Base-by-base conservation (phyloP, 2,113 vertebrate genomes). In the Nerophis lumbriciformis region DNA sequence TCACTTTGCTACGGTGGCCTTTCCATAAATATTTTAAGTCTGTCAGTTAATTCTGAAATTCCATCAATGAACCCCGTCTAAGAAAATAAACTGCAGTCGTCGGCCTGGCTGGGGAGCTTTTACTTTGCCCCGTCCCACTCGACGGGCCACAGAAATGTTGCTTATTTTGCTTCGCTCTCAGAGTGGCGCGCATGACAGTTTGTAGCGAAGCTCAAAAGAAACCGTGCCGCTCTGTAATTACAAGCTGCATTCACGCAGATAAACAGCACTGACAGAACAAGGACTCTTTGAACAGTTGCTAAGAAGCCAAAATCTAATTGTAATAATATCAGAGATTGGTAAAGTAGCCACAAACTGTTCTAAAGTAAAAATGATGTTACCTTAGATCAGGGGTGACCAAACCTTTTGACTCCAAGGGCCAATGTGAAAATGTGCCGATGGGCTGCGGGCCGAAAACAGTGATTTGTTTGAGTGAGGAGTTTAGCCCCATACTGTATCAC, bases 11-110 rank as follows among this genome's bases (percentile, higher is more conserved):
- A 79, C 62, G 78, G 84, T 86, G 85, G 82, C 71, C 81, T 86
- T 90, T 88, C 77, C 71, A 84, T 89, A 91, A 92, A 92, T 89
- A 90, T 90, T 92, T 90, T 87, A 85, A 87, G 77, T 73, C 82
- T 88, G 88, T 90, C 89, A 90, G 87, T 89, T 90, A 90, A 89
- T 90, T 88, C 84, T 83, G 83, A 89, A 88, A 91, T 88, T 87
- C 84, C 86, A 82, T 83, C 83, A 80, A 88, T 86, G 86, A 82
- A 83, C 78, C 82, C 83, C 78, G 80, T 90, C 77, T 77, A 83
- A 85, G 86, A 86, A 90, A 92, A 92, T 90, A 92, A 91, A 92
- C 90, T 75, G 68, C 80, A 81, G 80, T 83, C 83, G 79, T 86
- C 82, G 72, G 85, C 39, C 80, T 73, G 71, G 75, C 83, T 67